Evolutionary conservation across 1,140 invertebrate genomes (phyloP).

Genomic region (Sipha flava): DNA sequence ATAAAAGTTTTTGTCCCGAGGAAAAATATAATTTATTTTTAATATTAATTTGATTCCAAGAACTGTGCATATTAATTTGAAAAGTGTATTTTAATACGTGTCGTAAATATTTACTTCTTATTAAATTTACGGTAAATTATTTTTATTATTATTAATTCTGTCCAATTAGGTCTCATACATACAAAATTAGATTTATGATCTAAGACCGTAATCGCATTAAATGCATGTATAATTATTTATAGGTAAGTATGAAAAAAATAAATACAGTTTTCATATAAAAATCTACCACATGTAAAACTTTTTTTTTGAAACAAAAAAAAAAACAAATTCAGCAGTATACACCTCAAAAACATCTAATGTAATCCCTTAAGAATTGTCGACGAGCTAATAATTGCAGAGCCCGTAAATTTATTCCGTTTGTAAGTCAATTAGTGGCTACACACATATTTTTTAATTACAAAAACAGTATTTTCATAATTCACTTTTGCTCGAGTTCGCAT

Average conservation of each 20-base stretch:
- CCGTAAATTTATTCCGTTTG: neutral
- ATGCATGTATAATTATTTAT: too few relatives aligned
- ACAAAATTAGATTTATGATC: neutral
- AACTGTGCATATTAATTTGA: neutral
- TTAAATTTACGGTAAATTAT: neutral
- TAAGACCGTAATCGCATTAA: neutral
- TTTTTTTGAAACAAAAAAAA: neutral
- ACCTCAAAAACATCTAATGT: neutral
- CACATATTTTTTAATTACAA: neutral
- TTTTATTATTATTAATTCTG: slow-evolving; percentile 13
- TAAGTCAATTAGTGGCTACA: neutral
- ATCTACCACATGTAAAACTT: neutral
- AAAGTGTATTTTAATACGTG: neutral
- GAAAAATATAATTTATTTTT: neutral
- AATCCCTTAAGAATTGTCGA: neutral
- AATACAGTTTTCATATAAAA: neutral
- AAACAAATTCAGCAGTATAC: neutral
- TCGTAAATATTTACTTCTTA: neutral
- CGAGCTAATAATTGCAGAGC: neutral
- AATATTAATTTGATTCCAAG: neutral
- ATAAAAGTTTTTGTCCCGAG: too few relatives aligned
- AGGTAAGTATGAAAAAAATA: neutral
- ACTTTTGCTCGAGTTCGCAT: neutral
- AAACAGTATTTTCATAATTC: neutral
- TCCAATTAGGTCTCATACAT: slow-evolving; percentile 4